phyloP scores from a whole-genome alignment of 2,113 vertebrate genomes.

The Stigmatopora nigra region DNA sequence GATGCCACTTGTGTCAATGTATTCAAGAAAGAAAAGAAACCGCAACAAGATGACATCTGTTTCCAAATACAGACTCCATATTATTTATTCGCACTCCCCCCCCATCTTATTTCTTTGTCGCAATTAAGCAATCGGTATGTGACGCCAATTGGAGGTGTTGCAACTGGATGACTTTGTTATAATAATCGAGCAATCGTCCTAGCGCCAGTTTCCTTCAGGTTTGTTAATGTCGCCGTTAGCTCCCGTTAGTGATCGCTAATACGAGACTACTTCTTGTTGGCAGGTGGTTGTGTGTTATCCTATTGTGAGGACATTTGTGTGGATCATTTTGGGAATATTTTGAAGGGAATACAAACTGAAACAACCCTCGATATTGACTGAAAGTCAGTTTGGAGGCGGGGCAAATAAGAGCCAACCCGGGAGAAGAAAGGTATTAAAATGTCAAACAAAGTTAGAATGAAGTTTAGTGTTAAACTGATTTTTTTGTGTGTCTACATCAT shows the following conservation, averaged over 20 bases:
- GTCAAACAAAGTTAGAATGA: too few species aligned
- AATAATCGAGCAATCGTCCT: slow-evolving; percentile 90
- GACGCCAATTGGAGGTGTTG: slow-evolving; percentile 95
- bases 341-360: too few species aligned
- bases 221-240: slow-evolving; percentile 83
- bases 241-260: slow-evolving; percentile 56
- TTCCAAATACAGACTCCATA: slow-evolving; percentile 11
- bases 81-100: slow-evolving; percentile 55
- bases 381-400: too few species aligned
- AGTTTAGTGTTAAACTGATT: too few species aligned
- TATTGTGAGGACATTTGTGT: too few species aligned
- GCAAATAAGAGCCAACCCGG: too few species aligned
- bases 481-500: too few species aligned
- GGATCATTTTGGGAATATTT: too few species aligned
- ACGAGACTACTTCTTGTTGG: too few species aligned
- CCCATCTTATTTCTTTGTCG: slow-evolving; percentile 80
- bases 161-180: slow-evolving; percentile 94
- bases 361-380: too few species aligned
- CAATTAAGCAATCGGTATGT: slow-evolving; percentile 95
- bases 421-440: too few species aligned
- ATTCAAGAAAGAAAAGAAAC: slow-evolving; percentile 16
- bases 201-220: slow-evolving; percentile 94
- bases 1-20: slow-evolving; percentile 45
- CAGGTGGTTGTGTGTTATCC: too few species aligned
- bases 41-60: slow-evolving; percentile 8